These are phyloP conservation scores for Drosophila meridiana DNA, from an alignment of 2,888 invertebrate species.

Conservation along the genomic window DNA sequence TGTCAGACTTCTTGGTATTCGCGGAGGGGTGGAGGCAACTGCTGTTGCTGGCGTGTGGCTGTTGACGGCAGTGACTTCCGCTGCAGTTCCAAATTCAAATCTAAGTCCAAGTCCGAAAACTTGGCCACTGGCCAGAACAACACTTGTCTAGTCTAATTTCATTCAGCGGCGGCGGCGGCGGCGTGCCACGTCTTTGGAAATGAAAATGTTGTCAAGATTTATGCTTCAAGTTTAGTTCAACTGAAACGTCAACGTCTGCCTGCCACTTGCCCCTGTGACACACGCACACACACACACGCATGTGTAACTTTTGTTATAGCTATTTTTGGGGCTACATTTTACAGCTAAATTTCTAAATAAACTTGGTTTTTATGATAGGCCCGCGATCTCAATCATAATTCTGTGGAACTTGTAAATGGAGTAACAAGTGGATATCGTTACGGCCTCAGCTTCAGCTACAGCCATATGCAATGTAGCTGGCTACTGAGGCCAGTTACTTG, in stretches of 20 bases:
- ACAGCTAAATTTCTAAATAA: conserved; percentile 72
- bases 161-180: conserved; percentile 13
- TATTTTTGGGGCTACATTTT: conserved; percentile 51
- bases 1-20: conserved; percentile 74
- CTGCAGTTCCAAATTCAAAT: conserved; percentile 50
- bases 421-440: conserved; percentile 76
- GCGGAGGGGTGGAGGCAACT: conserved; percentile 5
- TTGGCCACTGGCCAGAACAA: conserved; percentile 52
- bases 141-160: conserved; percentile 77
- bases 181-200: conserved; percentile 44
- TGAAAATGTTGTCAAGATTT: conserved; percentile 67
- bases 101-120: conserved; percentile 22
- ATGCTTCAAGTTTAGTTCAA: conserved; percentile 60
- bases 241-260: conserved; percentile 49
- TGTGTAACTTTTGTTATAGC: conserved; percentile 2
- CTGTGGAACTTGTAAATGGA: conserved; percentile 79
- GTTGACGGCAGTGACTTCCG: conserved; percentile 62
- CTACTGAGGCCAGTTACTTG: conserved; percentile 46
- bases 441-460: conserved; percentile 4
- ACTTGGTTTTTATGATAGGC: conserved; percentile 70
- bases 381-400: conserved; percentile 81
- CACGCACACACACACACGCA: conserved; percentile 28
- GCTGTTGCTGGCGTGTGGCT: conserved; percentile 54
- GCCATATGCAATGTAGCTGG: conserved; percentile 19
- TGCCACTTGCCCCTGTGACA: conserved; percentile 69